These are phyloP conservation scores for Diplolepis rosae DNA, from an alignment of 2,888 invertebrate genomes.

Conservation along the genomic window DNA sequence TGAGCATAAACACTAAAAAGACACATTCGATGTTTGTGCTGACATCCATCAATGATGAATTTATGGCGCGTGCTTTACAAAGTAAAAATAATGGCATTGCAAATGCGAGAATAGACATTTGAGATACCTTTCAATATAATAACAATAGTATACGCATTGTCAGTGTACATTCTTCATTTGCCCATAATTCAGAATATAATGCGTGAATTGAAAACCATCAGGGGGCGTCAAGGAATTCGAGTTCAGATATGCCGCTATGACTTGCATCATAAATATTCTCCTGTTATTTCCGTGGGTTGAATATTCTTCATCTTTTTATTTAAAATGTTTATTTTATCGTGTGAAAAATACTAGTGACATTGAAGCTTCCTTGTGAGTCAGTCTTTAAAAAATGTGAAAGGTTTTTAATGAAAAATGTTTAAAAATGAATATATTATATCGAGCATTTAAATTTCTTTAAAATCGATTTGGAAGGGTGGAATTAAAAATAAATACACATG, in stretches of 20 bases:
- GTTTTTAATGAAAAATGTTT: background rate
- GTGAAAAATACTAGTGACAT: slow-evolving; percentile 24
- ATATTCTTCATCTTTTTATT: slow-evolving; percentile 29
- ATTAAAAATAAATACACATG: too few species aligned
- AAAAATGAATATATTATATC: too few species aligned
- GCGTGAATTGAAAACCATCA: slow-evolving; percentile 34
- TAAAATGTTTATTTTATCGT: background rate
- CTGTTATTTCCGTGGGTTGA: slow-evolving; percentile 38
- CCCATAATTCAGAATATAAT: slow-evolving; percentile 46
- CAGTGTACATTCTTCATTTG: slow-evolving; percentile 40
- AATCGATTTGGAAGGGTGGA: too few species aligned
- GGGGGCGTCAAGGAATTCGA: slow-evolving; percentile 47
- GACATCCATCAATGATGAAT: slow-evolving; percentile 39
- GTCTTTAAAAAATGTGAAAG: slow-evolving; percentile 4
- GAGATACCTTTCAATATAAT: slow-evolving; percentile 24
- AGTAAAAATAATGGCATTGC: slow-evolving; percentile 42
- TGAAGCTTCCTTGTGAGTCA: slow-evolving; percentile 15
- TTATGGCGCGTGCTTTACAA: slow-evolving; percentile 38
- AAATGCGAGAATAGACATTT: slow-evolving; percentile 37
- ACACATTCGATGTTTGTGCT: slow-evolving; percentile 33
- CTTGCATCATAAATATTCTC: slow-evolving; percentile 35
- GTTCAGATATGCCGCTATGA: slow-evolving; percentile 34
- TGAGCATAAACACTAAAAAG: slow-evolving; percentile 30
- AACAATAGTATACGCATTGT: slow-evolving; percentile 39
- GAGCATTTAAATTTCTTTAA: background rate